Evolutionary conservation across 2,888 invertebrate genomes (phyloP).

Genomic region (Torymus auratus): DNA sequence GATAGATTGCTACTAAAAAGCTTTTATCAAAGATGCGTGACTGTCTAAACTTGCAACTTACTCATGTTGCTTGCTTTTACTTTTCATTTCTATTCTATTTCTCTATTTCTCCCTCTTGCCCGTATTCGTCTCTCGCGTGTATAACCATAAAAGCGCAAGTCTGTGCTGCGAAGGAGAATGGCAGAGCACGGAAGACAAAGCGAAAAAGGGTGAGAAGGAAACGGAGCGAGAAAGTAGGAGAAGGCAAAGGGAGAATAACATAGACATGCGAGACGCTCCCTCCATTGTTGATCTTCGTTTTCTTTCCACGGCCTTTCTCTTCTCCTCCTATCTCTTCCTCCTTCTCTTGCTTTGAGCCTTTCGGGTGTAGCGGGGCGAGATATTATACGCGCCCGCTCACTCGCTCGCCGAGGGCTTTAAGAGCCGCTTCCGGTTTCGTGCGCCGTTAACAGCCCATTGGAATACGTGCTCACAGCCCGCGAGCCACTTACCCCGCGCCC

Average conservation of each 20-base stretch:
- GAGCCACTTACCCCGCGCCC: conserved; percentile 13
- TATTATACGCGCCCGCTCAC: conserved; percentile 29
- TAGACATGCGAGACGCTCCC: background rate
- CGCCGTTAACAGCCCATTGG: conserved; percentile 36
- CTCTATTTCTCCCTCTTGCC: conserved; percentile 10
- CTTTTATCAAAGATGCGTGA: too few species aligned
- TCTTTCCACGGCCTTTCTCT: conserved; percentile 5
- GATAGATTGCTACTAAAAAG: too few species aligned
- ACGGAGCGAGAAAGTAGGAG: conserved; percentile 1
- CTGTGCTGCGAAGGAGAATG: background rate
- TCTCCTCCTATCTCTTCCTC: background rate
- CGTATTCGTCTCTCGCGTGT: conserved; percentile 4
- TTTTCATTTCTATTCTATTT: conserved; percentile 8
- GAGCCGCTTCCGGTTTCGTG: conserved; percentile 53
- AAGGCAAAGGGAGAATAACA: conserved; percentile 3
- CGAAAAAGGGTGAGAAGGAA: background rate
- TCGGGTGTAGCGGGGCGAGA: conserved; percentile 34
- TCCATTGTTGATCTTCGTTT: conserved; percentile 35
- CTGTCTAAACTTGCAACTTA: too few species aligned
- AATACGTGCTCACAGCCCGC: conserved; percentile 28
- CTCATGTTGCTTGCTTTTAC: too few species aligned
- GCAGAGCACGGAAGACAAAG: too few species aligned
- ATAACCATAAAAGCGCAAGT: conserved; percentile 27
- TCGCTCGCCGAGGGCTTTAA: conserved; percentile 10
- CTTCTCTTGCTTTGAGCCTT: conserved; percentile 27